Percentiles rank a stretch among this genome's conserved stretches.
These are phyloP conservation scores for Nomada lathburiana DNA, from an alignment of 2,888 invertebrate genomes.

Conservation along the genomic window DNA sequence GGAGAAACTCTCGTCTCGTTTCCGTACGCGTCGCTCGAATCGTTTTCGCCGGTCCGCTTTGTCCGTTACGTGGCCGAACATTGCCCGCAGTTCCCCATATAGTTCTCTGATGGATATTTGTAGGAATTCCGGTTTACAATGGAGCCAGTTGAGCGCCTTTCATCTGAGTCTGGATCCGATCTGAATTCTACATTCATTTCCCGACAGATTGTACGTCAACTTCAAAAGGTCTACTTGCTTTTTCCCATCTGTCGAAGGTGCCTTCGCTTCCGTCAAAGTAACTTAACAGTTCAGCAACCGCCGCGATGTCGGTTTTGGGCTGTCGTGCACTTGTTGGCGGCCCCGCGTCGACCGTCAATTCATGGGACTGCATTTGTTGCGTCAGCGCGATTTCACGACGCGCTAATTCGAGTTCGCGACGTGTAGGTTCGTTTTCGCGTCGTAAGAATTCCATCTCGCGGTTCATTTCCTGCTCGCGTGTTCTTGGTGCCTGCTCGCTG, in stretches of 20 bases:
- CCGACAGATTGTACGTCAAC: not conserved
- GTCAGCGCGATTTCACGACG: not conserved
- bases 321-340: not conserved
- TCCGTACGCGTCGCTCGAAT: conserved; percentile 7
- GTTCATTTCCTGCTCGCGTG: not conserved
- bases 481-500: not conserved
- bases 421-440: not conserved
- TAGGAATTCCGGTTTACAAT: conserved; percentile 1
- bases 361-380: not conserved
- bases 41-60: not conserved
- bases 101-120: not conserved
- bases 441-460: conserved; percentile 1
- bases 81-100: not conserved
- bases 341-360: not conserved
- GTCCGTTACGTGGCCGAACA: not conserved
- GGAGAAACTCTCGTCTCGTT: not conserved
- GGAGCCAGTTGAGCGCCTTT: not conserved
- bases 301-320: not conserved
- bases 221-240: not conserved
- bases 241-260: not conserved
- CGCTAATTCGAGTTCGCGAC: not conserved
- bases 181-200: not conserved
- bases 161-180: not conserved
- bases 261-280: not conserved
- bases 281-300: not conserved